A percentile compares a stretch with the other conserved stretches of the same genome.
These are phyloP conservation scores for Nyctereutes procyonoides DNA, from an alignment of 2,113 vertebrate genomes.

Conservation along the genomic window DNA sequence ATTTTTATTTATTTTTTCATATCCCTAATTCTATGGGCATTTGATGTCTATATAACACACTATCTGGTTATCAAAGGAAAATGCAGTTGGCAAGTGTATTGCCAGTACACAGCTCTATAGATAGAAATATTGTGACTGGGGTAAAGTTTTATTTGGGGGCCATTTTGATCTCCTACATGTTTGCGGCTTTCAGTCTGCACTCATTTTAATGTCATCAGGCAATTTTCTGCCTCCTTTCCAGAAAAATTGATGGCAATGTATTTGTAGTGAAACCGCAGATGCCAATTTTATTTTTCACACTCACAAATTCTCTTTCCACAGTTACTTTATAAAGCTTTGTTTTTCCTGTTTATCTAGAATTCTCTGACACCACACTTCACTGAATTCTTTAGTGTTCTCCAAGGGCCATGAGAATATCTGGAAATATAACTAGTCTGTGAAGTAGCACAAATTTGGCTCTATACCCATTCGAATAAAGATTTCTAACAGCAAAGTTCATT, in stretches of 20 bases:
- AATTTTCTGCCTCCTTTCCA: conserved; percentile 45
- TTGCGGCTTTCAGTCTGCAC: neutral
- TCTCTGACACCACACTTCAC: conserved; percentile 28
- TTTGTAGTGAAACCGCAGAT: conserved; percentile 51
- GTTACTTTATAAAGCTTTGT: conserved; percentile 62
- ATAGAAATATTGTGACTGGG: neutral
- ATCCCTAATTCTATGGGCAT: conserved; percentile 2
- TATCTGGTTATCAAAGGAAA: conserved; percentile 31
- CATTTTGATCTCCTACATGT: neutral
- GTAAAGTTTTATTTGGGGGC: neutral
- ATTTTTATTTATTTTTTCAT: no score
- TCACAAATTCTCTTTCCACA: conserved; percentile 32
- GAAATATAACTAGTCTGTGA: neutral
- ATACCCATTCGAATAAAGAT: neutral
- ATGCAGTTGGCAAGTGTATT: neutral
- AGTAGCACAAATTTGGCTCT: neutral
- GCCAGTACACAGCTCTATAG: neutral
- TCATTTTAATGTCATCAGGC: conserved; percentile 62
- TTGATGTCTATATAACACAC: neutral
- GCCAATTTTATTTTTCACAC: conserved; percentile 63
- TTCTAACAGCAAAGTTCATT: neutral
- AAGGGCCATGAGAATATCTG: neutral
- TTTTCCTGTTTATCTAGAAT: conserved; percentile 61
- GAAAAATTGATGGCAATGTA: conserved; percentile 31
- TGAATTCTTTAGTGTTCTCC: conserved; percentile 40